phyloP scores from a whole-genome alignment of 2,888 invertebrate genomes.

The Macaria liturata region DNA sequence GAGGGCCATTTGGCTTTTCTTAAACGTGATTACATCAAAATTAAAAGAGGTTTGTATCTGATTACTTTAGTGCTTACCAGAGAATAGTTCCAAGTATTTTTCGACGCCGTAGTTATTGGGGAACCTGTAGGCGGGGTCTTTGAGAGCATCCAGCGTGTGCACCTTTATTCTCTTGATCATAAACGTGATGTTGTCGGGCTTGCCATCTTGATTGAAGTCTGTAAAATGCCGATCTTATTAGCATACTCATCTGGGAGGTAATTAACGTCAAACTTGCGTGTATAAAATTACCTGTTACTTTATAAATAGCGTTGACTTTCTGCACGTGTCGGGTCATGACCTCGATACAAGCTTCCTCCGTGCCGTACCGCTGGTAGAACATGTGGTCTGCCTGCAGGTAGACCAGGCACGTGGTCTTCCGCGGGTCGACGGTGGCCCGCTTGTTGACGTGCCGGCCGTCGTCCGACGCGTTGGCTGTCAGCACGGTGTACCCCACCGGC shows the following conservation, averaged over 20 bases:
- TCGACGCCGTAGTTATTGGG: constrained; percentile 98
- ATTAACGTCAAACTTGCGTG: constrained; percentile 5
- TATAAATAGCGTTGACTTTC: constrained; percentile 94
- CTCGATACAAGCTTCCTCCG: constrained; percentile 97
- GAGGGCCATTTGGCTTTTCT: constrained; percentile 37
- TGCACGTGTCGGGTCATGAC: constrained; percentile 97
- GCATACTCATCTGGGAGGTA: constrained; percentile 9
- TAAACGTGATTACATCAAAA: constrained; percentile 30
- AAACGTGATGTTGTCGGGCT: constrained; percentile 95
- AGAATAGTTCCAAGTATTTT: constrained; percentile 98
- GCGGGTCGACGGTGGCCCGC: constrained; percentile 89
- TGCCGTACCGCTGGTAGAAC: constrained; percentile 96
- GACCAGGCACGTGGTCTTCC: constrained; percentile 96
- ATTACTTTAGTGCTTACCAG: constrained; percentile 80
- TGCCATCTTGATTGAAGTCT: constrained; percentile 97
- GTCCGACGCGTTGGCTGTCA: constrained; percentile 76
- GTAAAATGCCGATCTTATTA: constrained; percentile 42
- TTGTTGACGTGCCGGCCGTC: constrained; percentile 85
- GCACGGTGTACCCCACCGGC: constrained; percentile 74
- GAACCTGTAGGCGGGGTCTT: constrained; percentile 94
- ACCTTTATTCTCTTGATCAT: constrained; percentile 98
- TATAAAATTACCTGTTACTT: constrained; percentile 87
- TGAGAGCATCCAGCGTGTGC: constrained; percentile 92
- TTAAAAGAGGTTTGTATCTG: constrained; percentile 13
- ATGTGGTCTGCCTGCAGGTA: constrained; percentile 98